Evolutionary conservation across 2,888 invertebrate genomes (phyloP).

Genomic region (Carcina quercana): DNA sequence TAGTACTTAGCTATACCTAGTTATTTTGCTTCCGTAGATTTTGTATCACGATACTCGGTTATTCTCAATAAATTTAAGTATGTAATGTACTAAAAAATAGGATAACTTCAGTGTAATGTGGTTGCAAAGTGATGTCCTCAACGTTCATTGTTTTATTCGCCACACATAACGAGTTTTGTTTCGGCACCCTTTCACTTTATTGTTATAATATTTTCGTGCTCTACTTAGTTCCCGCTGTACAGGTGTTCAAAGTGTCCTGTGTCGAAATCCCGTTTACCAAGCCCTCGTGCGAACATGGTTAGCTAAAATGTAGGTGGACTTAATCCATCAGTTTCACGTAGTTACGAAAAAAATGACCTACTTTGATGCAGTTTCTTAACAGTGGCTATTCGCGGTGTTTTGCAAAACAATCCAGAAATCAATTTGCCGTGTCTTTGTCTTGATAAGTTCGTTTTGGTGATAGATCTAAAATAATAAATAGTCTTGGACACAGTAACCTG

Average conservation of each 20-base stretch:
- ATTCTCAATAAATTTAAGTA: constrained; percentile 20
- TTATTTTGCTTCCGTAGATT: constrained; percentile 32
- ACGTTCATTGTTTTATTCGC: constrained; percentile 16
- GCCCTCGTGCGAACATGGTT: too few relatives aligned
- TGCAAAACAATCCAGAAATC: background rate
- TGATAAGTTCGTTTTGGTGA: too few relatives aligned
- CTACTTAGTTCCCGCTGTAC: constrained; percentile 53
- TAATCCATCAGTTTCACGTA: too few relatives aligned
- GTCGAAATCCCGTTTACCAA: constrained; percentile 2
- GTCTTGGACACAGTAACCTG: too few relatives aligned
- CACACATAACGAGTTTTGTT: constrained; percentile 22
- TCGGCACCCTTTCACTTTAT: constrained; percentile 70
- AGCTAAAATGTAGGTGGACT: too few relatives aligned
- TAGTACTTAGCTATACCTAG: constrained; percentile 27
- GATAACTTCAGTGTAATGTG: constrained; percentile 2
- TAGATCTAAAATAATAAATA: too few relatives aligned
- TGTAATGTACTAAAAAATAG: constrained; percentile 14
- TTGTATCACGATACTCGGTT: constrained; percentile 24
- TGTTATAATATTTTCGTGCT: constrained; percentile 68
- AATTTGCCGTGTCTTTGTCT: too few relatives aligned
- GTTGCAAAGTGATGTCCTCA: constrained; percentile 7
- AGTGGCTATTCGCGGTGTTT: constrained; percentile 1
- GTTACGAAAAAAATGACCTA: constrained; percentile 7
- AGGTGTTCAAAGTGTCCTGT: constrained; percentile 22
- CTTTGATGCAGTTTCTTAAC: constrained; percentile 7